Percentiles rank a stretch among this genome's conserved stretches.
These are phyloP conservation scores for Drosophila yakuba DNA, from an alignment of 1,140 invertebrate genomes.

Conservation along the genomic window DNA sequence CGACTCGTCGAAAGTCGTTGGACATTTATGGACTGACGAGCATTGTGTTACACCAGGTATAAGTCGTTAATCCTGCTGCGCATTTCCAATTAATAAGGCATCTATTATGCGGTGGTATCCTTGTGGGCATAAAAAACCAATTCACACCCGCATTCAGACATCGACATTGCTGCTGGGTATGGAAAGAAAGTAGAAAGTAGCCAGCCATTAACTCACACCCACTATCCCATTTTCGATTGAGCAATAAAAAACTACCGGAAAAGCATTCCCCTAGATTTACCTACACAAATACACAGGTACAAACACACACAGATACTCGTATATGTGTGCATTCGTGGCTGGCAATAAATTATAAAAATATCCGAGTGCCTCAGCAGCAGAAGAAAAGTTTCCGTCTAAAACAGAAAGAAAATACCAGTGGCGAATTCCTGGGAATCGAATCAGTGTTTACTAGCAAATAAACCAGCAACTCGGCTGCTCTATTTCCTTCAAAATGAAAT, in stretches of 20 bases:
- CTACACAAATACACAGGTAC: conserved; percentile 41
- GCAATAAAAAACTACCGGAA: conserved; percentile 75
- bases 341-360: conserved; percentile 77
- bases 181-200: conserved; percentile 57
- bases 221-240: conserved; percentile 50
- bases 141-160: conserved; percentile 5
- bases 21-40: conserved; percentile 45
- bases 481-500: conserved; percentile 11
- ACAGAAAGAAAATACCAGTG: conserved; percentile 17
- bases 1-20: conserved; percentile 21
- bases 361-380: conserved; percentile 53
- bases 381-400: conserved; percentile 16
- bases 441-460: conserved; percentile 8
- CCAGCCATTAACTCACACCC: conserved; percentile 29
- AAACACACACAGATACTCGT: neutral
- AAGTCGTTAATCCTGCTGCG: conserved; percentile 6
- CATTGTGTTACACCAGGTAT: conserved; percentile 42
- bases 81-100: conserved; percentile 40
- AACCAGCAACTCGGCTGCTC: neutral
- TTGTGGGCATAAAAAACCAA: conserved; percentile 10
- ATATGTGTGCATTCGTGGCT: conserved; percentile 55
- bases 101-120: neutral
- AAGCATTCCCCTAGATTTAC: conserved; percentile 74
- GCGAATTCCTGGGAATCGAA: conserved; percentile 8
- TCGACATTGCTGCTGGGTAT: conserved; percentile 11